These are phyloP conservation scores for Melanostoma scalare DNA, from an alignment of 2,888 invertebrate species.

Conservation along the genomic window DNA sequence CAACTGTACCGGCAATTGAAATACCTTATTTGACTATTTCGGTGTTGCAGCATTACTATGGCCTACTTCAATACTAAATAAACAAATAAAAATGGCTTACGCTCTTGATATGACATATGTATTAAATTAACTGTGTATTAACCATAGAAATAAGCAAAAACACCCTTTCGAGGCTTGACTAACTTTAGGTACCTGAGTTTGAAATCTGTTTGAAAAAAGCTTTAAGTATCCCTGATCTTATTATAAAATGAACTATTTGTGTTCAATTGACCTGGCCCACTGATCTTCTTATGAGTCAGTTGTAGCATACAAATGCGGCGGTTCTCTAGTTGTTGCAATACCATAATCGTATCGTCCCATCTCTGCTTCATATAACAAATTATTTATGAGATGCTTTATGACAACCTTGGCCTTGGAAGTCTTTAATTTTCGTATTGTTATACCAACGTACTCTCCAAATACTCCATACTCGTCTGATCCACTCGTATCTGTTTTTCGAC, in stretches of 20 bases:
- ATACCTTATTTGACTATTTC: too few species aligned
- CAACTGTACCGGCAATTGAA: too few species aligned
- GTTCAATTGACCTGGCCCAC: not conserved
- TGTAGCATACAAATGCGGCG: constrained; percentile 80
- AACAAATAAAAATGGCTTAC: too few species aligned
- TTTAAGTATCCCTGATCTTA: constrained; percentile 58
- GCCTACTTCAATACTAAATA: too few species aligned
- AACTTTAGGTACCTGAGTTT: constrained; percentile 67
- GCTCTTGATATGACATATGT: too few species aligned
- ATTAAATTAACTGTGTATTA: not conserved
- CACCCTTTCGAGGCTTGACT: constrained; percentile 54
- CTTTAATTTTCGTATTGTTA: constrained; percentile 80
- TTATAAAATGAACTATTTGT: constrained; percentile 17
- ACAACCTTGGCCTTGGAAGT: constrained; percentile 80
- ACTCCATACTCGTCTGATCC: constrained; percentile 79
- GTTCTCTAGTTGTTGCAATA: constrained; percentile 79
- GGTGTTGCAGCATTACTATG: too few species aligned
- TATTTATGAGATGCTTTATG: constrained; percentile 80
- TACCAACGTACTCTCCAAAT: constrained; percentile 80
- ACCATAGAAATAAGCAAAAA: constrained; percentile 28
- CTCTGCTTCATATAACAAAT: constrained; percentile 80
- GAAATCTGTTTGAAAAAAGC: constrained; percentile 42
- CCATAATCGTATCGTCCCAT: constrained; percentile 80
- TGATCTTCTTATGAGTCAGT: constrained; percentile 37
- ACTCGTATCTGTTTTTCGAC: constrained; percentile 28